A percentile compares a stretch with the other conserved stretches of the same genome.
Evolutionary conservation across 2,797 vertebrate genomes (phyloP).

Genomic region (Arnoldichthys spilopterus): DNA sequence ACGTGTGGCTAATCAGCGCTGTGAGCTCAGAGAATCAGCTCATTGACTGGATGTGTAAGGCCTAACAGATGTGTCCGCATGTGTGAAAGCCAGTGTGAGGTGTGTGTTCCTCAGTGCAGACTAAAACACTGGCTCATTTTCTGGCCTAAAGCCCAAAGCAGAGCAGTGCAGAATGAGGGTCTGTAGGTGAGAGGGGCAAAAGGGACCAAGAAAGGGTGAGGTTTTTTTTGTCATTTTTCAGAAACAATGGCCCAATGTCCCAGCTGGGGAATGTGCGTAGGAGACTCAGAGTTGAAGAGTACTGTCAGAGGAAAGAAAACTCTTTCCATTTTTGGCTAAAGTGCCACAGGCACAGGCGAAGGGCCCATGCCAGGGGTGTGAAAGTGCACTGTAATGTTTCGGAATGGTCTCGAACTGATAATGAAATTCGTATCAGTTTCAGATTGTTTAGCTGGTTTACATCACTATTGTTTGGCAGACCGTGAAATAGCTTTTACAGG

Average conservation of each 20-base stretch:
- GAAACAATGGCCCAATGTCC: conserved; percentile 69
- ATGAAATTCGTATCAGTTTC: too few relatives aligned
- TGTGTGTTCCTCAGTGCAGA: conserved; percentile 28
- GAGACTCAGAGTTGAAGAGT: conserved; percentile 56
- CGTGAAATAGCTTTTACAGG: too few relatives aligned
- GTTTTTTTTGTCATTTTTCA: conserved; percentile 20
- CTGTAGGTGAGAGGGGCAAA: conserved; percentile 45
- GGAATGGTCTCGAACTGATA: too few relatives aligned
- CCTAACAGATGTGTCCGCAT: background rate
- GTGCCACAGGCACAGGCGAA: background rate
- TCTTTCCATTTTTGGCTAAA: conserved; percentile 24
- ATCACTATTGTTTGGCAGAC: too few relatives aligned
- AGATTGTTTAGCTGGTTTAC: too few relatives aligned
- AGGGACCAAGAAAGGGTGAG: conserved; percentile 23
- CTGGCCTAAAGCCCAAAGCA: conserved; percentile 30
- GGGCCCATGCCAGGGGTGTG: background rate
- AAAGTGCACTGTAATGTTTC: background rate
- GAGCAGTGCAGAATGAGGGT: conserved; percentile 45
- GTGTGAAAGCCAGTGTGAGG: conserved; percentile 10
- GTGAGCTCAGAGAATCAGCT: background rate
- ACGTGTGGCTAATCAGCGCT: background rate
- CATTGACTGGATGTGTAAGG: conserved; percentile 7
- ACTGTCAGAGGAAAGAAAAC: conserved; percentile 49
- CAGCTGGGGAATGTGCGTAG: conserved; percentile 63
- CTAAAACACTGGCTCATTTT: conserved; percentile 29